Conservation (phyloP, 2,888 invertebrate genomes). For the Apeira syringaria region DNA sequence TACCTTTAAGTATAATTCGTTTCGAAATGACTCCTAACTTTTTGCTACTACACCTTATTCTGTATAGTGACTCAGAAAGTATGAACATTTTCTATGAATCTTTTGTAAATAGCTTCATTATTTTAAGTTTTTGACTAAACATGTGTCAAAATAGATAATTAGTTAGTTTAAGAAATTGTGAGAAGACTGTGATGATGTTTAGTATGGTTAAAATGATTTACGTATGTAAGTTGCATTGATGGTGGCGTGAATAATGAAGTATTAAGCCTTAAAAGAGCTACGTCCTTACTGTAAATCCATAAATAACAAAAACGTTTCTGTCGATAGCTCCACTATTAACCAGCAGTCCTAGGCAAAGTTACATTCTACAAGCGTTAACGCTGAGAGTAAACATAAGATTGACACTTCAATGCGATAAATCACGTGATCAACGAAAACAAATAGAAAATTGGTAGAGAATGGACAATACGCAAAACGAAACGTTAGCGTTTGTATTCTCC, state of each 20-base stretch:
- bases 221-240: conserved; percentile 44
- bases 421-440: too few species aligned
- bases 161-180: conserved; percentile 62
- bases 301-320: too few species aligned
- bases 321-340: too few species aligned
- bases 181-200: conserved; percentile 81
- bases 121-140: conserved; percentile 32
- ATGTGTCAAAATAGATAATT: conserved; percentile 50
- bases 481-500: too few species aligned
- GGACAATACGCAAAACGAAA: too few species aligned
- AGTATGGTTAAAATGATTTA: conserved; percentile 57
- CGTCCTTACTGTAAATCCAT: too few species aligned
- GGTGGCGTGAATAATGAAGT: conserved; percentile 30
- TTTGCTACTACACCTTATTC: conserved; percentile 7
- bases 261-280: too few species aligned
- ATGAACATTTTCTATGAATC: conserved; percentile 17
- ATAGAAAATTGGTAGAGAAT: too few species aligned
- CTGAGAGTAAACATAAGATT: too few species aligned
- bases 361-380: too few species aligned
- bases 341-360: too few species aligned
- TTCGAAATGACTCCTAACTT: neutral
- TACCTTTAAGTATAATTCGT: neutral
- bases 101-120: conserved; percentile 28
- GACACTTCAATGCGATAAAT: too few species aligned
- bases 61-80: conserved; percentile 8